Conservation (phyloP, 2,113 vertebrate species). For the Myotis lucifugus region DNA sequence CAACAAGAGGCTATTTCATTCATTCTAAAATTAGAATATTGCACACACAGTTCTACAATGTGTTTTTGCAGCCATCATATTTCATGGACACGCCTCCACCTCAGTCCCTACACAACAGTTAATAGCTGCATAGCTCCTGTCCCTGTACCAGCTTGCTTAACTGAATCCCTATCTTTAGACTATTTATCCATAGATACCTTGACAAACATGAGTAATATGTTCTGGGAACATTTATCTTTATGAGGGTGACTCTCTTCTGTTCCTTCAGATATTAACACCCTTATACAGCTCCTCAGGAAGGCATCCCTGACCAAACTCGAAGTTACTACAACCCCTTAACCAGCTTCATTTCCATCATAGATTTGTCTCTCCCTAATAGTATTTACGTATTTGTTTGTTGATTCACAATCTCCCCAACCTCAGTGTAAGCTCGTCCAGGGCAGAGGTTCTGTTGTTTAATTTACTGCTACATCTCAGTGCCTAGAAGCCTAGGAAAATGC, state of each 20-base stretch:
- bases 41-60: background rate
- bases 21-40: background rate
- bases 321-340: background rate
- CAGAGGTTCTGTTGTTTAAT: background rate
- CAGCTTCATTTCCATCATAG: background rate
- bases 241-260: background rate
- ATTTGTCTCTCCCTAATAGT: background rate
- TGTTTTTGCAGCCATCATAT: background rate
- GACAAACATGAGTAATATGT: background rate
- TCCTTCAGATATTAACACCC: background rate
- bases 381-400: background rate
- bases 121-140: background rate
- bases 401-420: background rate
- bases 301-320: background rate
- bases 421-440: background rate
- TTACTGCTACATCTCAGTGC: background rate
- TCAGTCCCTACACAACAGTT: background rate
- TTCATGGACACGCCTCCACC: background rate
- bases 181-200: background rate
- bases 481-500: constrained; percentile 37
- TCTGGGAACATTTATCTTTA: background rate
- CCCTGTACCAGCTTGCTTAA: background rate
- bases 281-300: background rate
- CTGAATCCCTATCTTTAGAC: background rate
- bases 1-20: background rate